A percentile compares a stretch with the other conserved stretches of the same genome.
Conservation (phyloP, 2,113 vertebrate species). For the Agapornis roseicollis region DNA sequence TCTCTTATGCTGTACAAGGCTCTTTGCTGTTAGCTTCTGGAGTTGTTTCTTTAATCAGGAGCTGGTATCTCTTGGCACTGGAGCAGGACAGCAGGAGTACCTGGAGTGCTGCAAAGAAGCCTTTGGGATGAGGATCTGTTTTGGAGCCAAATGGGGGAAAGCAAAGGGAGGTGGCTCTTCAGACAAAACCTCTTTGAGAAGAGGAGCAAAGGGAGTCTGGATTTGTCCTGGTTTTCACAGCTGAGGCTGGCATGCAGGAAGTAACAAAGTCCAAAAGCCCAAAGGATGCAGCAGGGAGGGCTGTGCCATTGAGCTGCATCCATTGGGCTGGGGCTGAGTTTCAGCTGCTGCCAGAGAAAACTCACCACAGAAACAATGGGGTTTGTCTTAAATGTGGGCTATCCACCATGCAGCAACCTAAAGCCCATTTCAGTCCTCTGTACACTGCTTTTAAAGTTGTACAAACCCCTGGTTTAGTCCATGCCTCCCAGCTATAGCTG, state of each 20-base stretch:
- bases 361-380: not conserved
- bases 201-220: not conserved
- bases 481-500: not conserved
- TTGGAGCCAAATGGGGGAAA: not conserved
- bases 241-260: not conserved
- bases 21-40: not conserved
- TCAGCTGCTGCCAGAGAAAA: not conserved
- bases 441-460: not conserved
- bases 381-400: not conserved
- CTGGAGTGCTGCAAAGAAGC: not conserved
- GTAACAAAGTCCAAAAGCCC: not conserved
- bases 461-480: not conserved
- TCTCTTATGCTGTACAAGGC: not conserved
- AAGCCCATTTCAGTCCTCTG: not conserved
- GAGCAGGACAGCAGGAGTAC: not conserved
- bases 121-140: not conserved
- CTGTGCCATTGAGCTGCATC: not conserved
- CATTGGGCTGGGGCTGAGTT: not conserved
- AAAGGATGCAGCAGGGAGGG: not conserved
- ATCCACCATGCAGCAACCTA: not conserved
- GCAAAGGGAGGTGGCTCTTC: not conserved
- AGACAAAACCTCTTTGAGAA: not conserved
- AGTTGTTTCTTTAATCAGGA: not conserved
- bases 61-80: not conserved
- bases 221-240: not conserved